phyloP scores from a whole-genome alignment of 2,113 vertebrate species.

The Pan troglodytes region DNA sequence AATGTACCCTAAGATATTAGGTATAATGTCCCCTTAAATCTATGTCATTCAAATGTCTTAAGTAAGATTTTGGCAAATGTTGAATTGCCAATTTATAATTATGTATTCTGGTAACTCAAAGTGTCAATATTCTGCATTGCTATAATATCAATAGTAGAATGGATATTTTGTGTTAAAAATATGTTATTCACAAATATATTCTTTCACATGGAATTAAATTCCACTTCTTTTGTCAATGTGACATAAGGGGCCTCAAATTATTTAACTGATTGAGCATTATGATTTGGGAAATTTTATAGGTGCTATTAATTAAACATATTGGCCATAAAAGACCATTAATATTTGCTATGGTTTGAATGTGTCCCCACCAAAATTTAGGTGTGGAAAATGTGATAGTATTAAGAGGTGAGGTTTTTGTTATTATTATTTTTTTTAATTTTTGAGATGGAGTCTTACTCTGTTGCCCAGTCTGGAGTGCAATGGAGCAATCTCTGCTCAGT shows the following conservation, averaged over 20 bases:
- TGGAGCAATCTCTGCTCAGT: too few species aligned
- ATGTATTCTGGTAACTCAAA: background rate
- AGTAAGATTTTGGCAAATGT: background rate
- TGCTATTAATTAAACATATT: background rate
- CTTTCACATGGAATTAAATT: slow-evolving; percentile 20
- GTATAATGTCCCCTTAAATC: background rate
- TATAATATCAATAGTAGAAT: background rate
- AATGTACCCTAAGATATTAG: too few species aligned
- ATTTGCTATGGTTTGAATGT: background rate
- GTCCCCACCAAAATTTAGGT: background rate
- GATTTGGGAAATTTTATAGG: background rate
- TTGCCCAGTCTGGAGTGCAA: too few species aligned
- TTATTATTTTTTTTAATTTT: too few species aligned
- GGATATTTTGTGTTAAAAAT: background rate
- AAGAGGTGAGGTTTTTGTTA: background rate
- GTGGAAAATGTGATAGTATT: background rate
- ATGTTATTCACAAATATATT: background rate
- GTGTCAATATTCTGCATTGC: background rate
- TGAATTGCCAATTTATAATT: background rate
- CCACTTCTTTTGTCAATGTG: background rate
- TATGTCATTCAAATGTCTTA: background rate
- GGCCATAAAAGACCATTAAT: background rate
- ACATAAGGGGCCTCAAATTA: background rate
- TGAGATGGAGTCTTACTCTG: too few species aligned
- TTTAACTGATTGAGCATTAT: background rate